These are phyloP conservation scores for Leiothrix lutea DNA, from an alignment of 2,113 vertebrate genomes.

Conservation along the genomic window DNA sequence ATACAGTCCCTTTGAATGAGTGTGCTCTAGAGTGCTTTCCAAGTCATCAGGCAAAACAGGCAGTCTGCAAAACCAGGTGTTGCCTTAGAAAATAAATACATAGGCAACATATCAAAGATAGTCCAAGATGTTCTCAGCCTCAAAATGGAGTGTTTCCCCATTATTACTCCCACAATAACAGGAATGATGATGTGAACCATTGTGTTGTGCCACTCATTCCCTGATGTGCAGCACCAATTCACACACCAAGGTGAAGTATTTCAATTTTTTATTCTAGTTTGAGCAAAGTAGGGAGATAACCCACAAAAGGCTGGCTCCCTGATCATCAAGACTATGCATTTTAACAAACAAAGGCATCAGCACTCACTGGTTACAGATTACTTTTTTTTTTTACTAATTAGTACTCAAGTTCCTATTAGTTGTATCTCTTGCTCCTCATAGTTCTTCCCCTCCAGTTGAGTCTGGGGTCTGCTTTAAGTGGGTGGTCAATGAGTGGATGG, in stretches of 20 bases:
- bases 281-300: neutral
- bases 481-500: neutral
- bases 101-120: neutral
- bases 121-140: neutral
- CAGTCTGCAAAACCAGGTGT: neutral
- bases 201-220: neutral
- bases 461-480: neutral
- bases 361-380: neutral
- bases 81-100: neutral
- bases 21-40: neutral
- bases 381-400: neutral
- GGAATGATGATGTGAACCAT: neutral
- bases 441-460: neutral
- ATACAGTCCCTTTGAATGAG: neutral
- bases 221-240: neutral
- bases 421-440: neutral
- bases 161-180: neutral
- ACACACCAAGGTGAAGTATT: neutral
- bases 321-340: neutral
- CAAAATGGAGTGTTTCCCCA: neutral
- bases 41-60: neutral
- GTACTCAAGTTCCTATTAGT: neutral
- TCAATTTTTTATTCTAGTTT: neutral
- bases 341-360: neutral
- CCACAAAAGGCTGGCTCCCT: neutral